These are phyloP conservation scores for Clarias fuscus DNA, from an alignment of 2,797 vertebrate genomes.

Conservation along the genomic window DNA sequence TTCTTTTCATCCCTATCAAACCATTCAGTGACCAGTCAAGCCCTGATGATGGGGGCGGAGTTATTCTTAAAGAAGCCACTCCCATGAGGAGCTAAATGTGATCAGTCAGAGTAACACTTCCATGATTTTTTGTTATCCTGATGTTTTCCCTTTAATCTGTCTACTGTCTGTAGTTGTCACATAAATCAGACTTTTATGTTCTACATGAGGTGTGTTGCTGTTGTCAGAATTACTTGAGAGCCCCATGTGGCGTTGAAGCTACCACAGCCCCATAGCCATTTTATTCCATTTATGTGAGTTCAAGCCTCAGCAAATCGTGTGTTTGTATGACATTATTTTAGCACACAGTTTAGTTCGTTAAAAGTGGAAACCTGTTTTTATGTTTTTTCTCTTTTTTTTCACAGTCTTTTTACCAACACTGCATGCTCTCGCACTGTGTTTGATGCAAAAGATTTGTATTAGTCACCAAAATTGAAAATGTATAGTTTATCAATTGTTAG, in stretches of 20 bases:
- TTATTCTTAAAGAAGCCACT: neutral
- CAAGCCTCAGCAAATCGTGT: neutral
- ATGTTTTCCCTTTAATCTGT: neutral
- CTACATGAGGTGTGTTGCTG: conserved; percentile 34
- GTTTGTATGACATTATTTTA: conserved; percentile 13
- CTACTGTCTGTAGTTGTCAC: neutral
- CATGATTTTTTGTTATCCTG: neutral
- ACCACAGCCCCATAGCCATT: neutral
- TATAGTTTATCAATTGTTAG: neutral
- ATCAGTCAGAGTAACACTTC: neutral
- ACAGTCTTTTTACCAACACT: neutral
- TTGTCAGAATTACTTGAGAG: conserved; percentile 11
- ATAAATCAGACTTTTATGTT: conserved; percentile 58
- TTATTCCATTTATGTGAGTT: conserved; percentile 8
- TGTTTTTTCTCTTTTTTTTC: conserved; percentile 8
- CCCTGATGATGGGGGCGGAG: neutral
- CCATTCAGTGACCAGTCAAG: neutral
- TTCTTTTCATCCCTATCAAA: neutral
- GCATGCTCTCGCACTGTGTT: conserved; percentile 22
- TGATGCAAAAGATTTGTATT: neutral
- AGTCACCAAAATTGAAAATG: neutral
- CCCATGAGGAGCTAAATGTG: neutral
- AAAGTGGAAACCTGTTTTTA: conserved; percentile 18
- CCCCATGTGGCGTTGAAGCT: neutral
- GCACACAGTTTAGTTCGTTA: conserved; percentile 20